phyloP scores from a whole-genome alignment of 2,113 vertebrate genomes.

The Orientallactaga bullata region DNA sequence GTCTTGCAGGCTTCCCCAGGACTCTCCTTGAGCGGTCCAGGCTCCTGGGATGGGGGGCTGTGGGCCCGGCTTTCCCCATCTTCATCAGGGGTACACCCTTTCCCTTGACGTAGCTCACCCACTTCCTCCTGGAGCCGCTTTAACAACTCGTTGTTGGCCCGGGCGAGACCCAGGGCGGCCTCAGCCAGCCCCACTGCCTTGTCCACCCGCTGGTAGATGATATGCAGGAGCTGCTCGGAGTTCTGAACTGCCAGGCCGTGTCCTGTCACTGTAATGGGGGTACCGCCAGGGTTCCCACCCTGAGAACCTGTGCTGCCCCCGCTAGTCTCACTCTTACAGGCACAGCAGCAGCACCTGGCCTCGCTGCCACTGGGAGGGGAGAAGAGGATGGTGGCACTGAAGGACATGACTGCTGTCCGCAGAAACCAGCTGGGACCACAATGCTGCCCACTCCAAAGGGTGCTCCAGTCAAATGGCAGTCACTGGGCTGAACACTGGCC shows the following conservation, averaged over 20 bases:
- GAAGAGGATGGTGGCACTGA: slow-evolving; percentile 88
- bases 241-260: slow-evolving; percentile 81
- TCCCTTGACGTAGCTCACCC: slow-evolving; percentile 70
- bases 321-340: slow-evolving; percentile 81
- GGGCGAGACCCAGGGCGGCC: slow-evolving; percentile 81
- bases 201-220: slow-evolving; percentile 87
- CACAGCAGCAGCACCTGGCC: slow-evolving; percentile 81
- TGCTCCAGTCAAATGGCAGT: not conserved
- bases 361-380: slow-evolving; percentile 82
- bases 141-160: slow-evolving; percentile 84
- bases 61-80: slow-evolving; percentile 51
- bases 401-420: slow-evolving; percentile 79
- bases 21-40: slow-evolving; percentile 77
- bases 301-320: slow-evolving; percentile 40
- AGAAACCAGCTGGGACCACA: not conserved
- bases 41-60: slow-evolving; percentile 63
- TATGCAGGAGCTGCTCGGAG: slow-evolving; percentile 85
- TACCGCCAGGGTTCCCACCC: slow-evolving; percentile 63
- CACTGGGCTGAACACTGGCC: not conserved
- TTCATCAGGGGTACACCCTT: slow-evolving; percentile 22
- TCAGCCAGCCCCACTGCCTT: slow-evolving; percentile 84
- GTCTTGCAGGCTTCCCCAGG: slow-evolving; percentile 67
- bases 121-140: slow-evolving; percentile 84
- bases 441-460: not conserved
- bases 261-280: slow-evolving; percentile 83